Percentiles rank a stretch among this genome's conserved stretches.
Evolutionary conservation across 2,888 invertebrate species (phyloP).

Genomic region (Drosophila helvetica): DNA sequence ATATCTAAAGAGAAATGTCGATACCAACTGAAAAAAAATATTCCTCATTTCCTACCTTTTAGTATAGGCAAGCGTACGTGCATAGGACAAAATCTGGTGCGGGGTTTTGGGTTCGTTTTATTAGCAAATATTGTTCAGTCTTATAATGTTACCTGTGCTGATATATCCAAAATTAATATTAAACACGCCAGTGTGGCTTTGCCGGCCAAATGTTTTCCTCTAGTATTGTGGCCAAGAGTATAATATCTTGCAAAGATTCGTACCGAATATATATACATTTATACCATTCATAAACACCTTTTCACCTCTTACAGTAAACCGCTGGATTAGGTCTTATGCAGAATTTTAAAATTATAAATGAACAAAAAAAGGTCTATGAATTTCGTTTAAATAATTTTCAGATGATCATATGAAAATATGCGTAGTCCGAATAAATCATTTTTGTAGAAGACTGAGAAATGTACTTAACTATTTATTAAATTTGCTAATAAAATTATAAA

Average conservation of each 20-base stretch:
- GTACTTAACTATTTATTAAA: slow-evolving; percentile 50
- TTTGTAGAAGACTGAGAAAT: slow-evolving; percentile 20
- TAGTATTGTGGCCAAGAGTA: slow-evolving; percentile 85
- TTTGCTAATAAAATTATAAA: slow-evolving; percentile 70
- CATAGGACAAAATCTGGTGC: slow-evolving; percentile 91
- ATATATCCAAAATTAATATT: slow-evolving; percentile 85
- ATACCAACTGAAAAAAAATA: slow-evolving; percentile 84
- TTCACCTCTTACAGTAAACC: neutral
- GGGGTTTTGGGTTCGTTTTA: slow-evolving; percentile 90
- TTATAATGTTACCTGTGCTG: slow-evolving; percentile 87
- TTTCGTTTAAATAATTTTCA: neutral
- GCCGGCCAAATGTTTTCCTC: slow-evolving; percentile 88
- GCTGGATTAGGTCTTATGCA: neutral
- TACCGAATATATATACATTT: neutral
- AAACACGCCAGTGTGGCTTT: slow-evolving; percentile 89
- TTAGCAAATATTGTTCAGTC: slow-evolving; percentile 89
- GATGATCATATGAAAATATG: neutral
- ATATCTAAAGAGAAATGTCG: neutral
- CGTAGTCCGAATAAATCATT: slow-evolving; percentile 7
- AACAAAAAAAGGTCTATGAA: too few species aligned
- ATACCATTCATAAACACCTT: neutral
- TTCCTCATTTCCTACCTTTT: slow-evolving; percentile 91
- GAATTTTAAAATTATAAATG: neutral
- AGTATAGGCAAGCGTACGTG: slow-evolving; percentile 93
- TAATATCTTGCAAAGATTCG: neutral